Evolutionary conservation across 2,113 vertebrate genomes (phyloP), one percentile per base, ranked within the genome.

Genomic region (Trogon surrucura): DNA sequence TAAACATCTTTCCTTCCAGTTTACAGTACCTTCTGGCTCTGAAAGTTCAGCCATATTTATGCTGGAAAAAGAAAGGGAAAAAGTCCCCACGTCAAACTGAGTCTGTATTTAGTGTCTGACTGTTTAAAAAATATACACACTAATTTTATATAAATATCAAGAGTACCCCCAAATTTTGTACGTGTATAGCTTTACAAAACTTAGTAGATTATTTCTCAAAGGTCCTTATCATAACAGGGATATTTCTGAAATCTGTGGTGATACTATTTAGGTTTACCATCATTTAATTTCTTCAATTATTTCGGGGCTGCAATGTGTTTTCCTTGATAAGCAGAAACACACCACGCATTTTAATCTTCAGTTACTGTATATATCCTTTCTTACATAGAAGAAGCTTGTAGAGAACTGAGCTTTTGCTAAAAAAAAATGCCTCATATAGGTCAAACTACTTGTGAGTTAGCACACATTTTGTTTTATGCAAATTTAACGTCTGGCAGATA

Each of bases 1-100:
- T 88, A 99, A 85, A 45, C 99, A 99, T 96, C 99, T 98, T 96
- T 99, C 99, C 96, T 99, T 99, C 99, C 99, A 99, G 94, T 99
- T 98, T 86, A 98, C 97, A 57, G 97, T 97, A 82, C 97, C 98
- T 95, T 98, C 98, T 90, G 97, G 85, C 85, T 99, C 99, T 96
- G 98, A 98, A 77, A 97, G 96, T 64, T 99, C 99, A 20, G 99
- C 98, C 99, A 99, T 99, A 72, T 88, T 97, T 96, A 86, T 82
- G 87, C 97, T 98, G 91, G 65, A 92, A 78, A 83, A 82, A 85
- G 64, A 85, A 97, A 89, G n/a, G 50, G 95, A 47, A 89, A 88
- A 82, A 90, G 50, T 61, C 9, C 20, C 10, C 14, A 61, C 2
- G 3, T 95, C 61, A 86, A 81, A 89, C 6, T 80, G 30, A 79